Evolutionary conservation across 1,140 invertebrate species (phyloP).

Genomic region (Cotesia typhae): DNA sequence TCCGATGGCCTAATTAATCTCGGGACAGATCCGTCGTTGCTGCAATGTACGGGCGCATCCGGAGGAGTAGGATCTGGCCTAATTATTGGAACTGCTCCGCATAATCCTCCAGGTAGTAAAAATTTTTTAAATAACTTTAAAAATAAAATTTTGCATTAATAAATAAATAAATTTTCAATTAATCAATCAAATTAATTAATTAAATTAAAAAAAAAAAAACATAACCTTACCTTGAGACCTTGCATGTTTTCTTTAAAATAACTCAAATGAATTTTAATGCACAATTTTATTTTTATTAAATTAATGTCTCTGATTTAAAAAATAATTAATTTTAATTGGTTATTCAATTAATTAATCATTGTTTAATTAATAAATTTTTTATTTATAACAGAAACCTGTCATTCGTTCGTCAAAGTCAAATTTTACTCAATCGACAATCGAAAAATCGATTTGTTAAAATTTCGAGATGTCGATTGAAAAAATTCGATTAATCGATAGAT

Average conservation of each 20-base stretch:
- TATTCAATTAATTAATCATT: too few relatives aligned
- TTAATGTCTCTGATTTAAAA: neutral
- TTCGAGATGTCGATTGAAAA: too few relatives aligned
- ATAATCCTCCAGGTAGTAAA: conserved; percentile 61
- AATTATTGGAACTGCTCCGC: conserved; percentile 53
- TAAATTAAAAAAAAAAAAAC: conserved; percentile 13
- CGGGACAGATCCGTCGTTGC: conserved; percentile 27
- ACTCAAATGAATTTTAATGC: neutral
- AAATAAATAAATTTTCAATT: neutral
- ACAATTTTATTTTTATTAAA: neutral
- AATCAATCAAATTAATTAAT: neutral
- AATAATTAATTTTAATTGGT: too few relatives aligned
- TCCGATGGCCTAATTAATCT: conserved; percentile 59
- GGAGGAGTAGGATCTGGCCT: conserved; percentile 39
- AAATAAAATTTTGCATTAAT: conserved; percentile 2
- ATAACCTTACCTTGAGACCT: conserved; percentile 42
- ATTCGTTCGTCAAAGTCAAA: too few relatives aligned
- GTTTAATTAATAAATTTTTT: too few relatives aligned
- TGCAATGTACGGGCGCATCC: conserved; percentile 39
- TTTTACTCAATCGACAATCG: too few relatives aligned
- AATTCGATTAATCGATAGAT: neutral
- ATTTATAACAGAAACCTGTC: too few relatives aligned
- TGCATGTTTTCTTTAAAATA: conserved; percentile 37
- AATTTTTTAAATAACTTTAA: conserved; percentile 62
- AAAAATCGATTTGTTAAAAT: too few relatives aligned